These are phyloP conservation scores for Limnephilus rhombicus DNA, from an alignment of 2,888 invertebrate genomes.

Conservation along the genomic window DNA sequence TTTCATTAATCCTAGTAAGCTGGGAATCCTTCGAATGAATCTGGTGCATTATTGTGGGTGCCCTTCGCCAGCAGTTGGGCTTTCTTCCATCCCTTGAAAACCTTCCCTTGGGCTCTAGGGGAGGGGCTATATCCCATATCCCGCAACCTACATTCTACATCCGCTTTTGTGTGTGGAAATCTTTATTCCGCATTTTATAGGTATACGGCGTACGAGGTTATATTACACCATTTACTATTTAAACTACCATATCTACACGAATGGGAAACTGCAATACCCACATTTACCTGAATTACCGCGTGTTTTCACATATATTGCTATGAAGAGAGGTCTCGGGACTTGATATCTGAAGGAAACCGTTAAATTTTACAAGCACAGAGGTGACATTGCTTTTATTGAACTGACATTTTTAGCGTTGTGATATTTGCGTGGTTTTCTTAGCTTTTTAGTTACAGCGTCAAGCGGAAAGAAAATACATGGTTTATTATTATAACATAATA, in stretches of 20 bases:
- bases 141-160: background rate
- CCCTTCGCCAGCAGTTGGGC: background rate
- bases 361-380: background rate
- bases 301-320: background rate
- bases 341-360: background rate
- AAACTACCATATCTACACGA: background rate
- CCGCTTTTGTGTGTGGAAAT: background rate
- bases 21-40: background rate
- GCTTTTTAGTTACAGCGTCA: background rate
- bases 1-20: background rate
- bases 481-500: no score
- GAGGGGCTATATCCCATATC: background rate
- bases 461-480: no score
- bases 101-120: background rate
- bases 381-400: background rate
- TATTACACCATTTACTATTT: background rate
- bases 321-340: background rate
- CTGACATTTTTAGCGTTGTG: background rate
- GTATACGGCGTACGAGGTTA: background rate
- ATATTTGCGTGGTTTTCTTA: background rate
- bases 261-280: background rate
- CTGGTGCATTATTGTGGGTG: background rate
- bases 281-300: background rate
- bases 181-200: background rate
- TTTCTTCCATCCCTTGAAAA: background rate